phyloP scores from a whole-genome alignment of 2,888 invertebrate genomes.

The Stenodema calcarata region DNA sequence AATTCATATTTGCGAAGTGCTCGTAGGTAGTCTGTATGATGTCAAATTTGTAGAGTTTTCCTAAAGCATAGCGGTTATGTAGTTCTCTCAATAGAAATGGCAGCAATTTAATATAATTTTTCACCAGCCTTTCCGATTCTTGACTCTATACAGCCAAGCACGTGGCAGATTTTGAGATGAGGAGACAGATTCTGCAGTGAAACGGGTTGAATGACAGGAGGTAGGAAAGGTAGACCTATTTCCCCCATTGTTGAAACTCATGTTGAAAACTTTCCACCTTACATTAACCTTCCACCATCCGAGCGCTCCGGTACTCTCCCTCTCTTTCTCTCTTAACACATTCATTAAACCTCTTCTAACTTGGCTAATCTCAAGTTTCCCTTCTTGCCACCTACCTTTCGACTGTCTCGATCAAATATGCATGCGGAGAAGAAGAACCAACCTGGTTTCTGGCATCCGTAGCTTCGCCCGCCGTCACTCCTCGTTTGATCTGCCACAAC shows the following conservation, averaged over 20 bases:
- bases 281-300: conserved; percentile 38
- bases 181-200: neutral
- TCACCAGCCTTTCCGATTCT: too few relatives aligned
- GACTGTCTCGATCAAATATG: conserved; percentile 44
- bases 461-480: neutral
- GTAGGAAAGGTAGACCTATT: conserved; percentile 25
- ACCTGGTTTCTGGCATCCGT: neutral
- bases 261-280: conserved; percentile 35
- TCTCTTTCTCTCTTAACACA: conserved; percentile 42
- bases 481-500: neutral
- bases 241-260: conserved; percentile 37
- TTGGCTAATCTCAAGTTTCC: conserved; percentile 48
- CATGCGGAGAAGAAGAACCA: conserved; percentile 34
- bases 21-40: too few relatives aligned
- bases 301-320: neutral
- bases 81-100: too few relatives aligned
- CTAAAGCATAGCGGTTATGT: too few relatives aligned
- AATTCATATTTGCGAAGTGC: too few relatives aligned
- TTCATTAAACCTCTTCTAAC: conserved; percentile 46
- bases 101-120: too few relatives aligned
- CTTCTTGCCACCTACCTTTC: conserved; percentile 37
- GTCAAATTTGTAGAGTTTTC: too few relatives aligned
- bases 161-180: neutral
- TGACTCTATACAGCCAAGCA: neutral
- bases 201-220: conserved; percentile 17